Evolutionary conservation across 2,113 vertebrate species (phyloP).

Genomic region (Manacus vitellinus): DNA sequence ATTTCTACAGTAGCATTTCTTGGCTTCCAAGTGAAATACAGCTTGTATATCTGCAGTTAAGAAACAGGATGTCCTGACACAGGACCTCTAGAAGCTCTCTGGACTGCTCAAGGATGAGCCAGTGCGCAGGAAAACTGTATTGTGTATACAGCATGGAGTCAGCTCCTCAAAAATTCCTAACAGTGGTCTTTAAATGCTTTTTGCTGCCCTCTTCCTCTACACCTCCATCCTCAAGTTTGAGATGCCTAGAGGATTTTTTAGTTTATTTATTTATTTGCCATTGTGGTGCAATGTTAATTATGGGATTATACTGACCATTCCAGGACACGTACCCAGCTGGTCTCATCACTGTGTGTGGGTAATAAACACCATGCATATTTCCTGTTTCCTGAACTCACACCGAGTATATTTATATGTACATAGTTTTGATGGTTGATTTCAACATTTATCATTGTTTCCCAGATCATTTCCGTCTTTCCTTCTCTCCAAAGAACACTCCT

Average conservation of each 20-base stretch:
- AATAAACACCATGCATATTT: constrained; percentile 46
- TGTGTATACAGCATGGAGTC: background rate
- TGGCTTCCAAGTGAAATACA: background rate
- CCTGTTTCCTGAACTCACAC: constrained; percentile 55
- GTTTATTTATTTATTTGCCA: background rate
- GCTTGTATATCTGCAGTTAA: background rate
- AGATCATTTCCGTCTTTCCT: constrained; percentile 23
- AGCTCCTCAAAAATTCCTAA: background rate
- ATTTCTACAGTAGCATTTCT: background rate
- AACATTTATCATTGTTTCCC: constrained; percentile 46
- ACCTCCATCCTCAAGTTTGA: background rate
- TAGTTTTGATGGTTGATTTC: constrained; percentile 36
- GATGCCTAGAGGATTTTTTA: background rate
- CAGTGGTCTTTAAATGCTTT: background rate
- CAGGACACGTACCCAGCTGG: background rate
- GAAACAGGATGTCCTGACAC: background rate
- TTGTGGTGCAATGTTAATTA: background rate
- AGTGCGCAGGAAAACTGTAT: background rate
- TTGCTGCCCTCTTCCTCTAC: background rate
- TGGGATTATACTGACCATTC: background rate
- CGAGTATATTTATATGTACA: background rate
- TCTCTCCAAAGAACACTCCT: constrained; percentile 6
- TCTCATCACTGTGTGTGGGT: background rate
- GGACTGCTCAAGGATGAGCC: accelerated
- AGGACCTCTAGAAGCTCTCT: background rate